Conservation (phyloP, 2,888 invertebrate genomes). For the Xanthia togata region DNA sequence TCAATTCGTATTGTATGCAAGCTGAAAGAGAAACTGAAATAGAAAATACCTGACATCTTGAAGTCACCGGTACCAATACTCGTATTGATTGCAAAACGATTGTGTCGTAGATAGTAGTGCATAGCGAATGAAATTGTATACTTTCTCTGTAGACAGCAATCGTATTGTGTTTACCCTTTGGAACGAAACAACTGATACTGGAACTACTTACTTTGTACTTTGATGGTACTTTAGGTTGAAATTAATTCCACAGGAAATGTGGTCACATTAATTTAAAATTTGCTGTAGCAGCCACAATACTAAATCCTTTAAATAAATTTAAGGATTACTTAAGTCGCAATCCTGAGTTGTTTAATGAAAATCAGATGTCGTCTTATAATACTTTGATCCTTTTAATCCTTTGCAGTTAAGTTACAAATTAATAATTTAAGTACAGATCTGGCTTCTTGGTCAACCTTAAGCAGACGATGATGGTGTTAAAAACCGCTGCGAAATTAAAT, state of each 20-base stretch:
- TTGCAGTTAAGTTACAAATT: constrained; percentile 35
- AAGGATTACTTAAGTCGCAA: constrained; percentile 27
- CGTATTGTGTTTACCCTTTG: constrained; percentile 20
- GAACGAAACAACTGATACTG: background rate
- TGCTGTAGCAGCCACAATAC: constrained; percentile 9
- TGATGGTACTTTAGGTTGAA: background rate
- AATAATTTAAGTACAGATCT: constrained; percentile 19
- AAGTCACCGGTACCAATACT: constrained; percentile 39
- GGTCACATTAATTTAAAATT: constrained; percentile 15
- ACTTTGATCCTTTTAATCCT: constrained; percentile 46
- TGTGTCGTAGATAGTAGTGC: constrained; percentile 31
- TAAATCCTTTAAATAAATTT: constrained; percentile 45
- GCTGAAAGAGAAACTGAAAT: constrained; percentile 38
- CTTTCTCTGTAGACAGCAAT: constrained; percentile 28
- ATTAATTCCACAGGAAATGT: background rate
- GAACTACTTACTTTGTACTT: background rate
- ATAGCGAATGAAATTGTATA: constrained; percentile 38
- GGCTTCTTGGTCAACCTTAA: background rate
- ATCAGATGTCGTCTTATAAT: constrained; percentile 51
- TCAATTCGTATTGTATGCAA: constrained; percentile 14
- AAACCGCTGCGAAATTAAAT: background rate
- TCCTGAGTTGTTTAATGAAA: constrained; percentile 48
- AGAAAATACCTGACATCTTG: constrained; percentile 47
- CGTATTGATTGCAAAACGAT: constrained; percentile 38
- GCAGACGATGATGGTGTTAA: background rate